Conservation (phyloP, 2,113 vertebrate genomes). For the Anolis carolinensis region DNA sequence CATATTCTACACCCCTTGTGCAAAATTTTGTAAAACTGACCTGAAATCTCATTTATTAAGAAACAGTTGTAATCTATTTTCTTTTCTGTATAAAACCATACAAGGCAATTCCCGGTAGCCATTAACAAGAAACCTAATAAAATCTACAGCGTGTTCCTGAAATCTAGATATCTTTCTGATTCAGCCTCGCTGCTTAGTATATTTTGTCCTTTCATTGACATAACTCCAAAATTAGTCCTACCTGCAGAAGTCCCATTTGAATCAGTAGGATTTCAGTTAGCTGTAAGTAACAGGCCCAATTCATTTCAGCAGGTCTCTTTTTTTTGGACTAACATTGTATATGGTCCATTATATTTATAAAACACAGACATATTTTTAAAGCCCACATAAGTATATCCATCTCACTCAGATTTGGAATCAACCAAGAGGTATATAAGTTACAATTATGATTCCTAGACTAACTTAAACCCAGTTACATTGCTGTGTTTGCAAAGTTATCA, state of each 20-base stretch:
- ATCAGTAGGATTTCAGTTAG: no score
- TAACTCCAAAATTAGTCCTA: no score
- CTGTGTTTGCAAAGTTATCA: neutral
- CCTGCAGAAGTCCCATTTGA: no score
- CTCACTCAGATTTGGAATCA: neutral
- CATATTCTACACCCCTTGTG: neutral
- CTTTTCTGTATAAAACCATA: conserved; percentile 2
- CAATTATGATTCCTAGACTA: neutral
- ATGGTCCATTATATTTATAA: no score
- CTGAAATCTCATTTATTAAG: neutral
- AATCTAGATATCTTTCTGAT: neutral
- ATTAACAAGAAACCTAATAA: neutral
- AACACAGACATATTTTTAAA: no score
- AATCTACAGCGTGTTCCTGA: neutral
- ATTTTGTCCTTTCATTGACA: neutral
- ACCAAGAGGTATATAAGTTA: neutral
- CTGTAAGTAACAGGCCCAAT: no score
- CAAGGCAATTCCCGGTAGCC: neutral
- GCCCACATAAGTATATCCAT: no score
- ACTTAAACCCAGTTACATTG: neutral
- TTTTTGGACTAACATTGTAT: no score
- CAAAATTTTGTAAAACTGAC: neutral
- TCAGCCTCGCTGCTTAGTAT: neutral
- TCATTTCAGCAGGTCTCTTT: no score
- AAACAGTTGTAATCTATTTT: neutral